These are phyloP conservation scores for Drosophila funebris DNA, from an alignment of 1,140 invertebrate species.

Conservation along the genomic window DNA sequence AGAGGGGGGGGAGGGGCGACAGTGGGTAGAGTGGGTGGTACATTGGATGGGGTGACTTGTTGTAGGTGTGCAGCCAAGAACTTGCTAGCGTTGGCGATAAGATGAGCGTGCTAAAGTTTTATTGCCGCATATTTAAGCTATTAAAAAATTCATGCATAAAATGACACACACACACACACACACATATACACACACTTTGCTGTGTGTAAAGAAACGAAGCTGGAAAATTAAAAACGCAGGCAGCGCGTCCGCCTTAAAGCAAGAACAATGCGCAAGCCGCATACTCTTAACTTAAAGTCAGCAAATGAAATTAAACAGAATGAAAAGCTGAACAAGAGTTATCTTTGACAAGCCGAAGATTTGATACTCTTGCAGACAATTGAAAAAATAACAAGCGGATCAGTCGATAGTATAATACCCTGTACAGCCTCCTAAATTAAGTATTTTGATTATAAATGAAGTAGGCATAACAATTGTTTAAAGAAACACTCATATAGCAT, in stretches of 20 bases:
- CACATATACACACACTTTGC: constrained; percentile 2
- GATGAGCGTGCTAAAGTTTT: constrained; percentile 81
- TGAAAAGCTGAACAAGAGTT: too few relatives aligned
- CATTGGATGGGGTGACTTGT: not conserved
- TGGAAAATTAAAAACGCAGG: constrained; percentile 69
- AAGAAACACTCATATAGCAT: too few relatives aligned
- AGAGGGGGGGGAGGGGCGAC: not conserved
- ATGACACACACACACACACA: constrained; percentile 60
- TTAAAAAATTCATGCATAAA: constrained; percentile 82
- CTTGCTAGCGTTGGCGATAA: constrained; percentile 70
- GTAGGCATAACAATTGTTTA: too few relatives aligned
- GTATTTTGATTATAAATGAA: too few relatives aligned
- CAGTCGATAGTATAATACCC: too few relatives aligned
- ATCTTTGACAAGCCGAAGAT: too few relatives aligned
- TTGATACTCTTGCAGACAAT: too few relatives aligned
- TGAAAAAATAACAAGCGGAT: too few relatives aligned
- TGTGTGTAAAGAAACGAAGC: constrained; percentile 27
- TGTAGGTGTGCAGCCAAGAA: constrained; percentile 31
- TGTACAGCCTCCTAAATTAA: too few relatives aligned
- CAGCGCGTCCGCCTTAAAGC: not conserved
- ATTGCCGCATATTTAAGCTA: constrained; percentile 82
- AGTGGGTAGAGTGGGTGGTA: not conserved
- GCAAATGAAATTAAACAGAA: not conserved
- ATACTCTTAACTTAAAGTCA: constrained; percentile 6
- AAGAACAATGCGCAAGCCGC: not conserved